Evolutionary conservation across 2,113 vertebrate genomes (phyloP).

Genomic region (Melanocharis versteri): DNA sequence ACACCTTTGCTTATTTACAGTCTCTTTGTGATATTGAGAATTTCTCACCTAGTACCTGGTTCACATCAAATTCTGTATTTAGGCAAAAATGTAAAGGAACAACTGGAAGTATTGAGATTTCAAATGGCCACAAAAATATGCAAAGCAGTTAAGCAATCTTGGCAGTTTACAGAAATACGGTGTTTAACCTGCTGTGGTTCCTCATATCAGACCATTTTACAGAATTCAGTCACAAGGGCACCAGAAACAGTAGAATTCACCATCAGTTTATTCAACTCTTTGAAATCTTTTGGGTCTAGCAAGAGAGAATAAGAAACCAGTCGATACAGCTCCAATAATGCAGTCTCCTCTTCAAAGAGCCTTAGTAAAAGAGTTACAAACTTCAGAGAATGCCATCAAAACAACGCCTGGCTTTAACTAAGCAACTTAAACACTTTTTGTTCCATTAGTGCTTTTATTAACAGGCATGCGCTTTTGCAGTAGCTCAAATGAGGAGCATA

Average conservation of each 20-base stretch:
- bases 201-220: neutral
- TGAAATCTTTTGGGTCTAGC: neutral
- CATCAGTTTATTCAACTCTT: neutral
- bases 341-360: neutral
- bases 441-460: neutral
- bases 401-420: neutral
- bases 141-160: neutral
- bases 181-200: neutral
- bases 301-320: neutral
- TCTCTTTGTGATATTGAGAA: neutral
- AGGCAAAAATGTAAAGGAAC: neutral
- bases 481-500: neutral
- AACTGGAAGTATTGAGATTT: neutral
- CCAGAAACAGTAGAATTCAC: neutral
- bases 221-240: neutral
- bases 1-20: neutral
- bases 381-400: neutral
- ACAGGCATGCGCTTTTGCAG: neutral
- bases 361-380: neutral
- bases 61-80: neutral
- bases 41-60: neutral
- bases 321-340: neutral
- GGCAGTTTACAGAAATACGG: rapidly evolving
- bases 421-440: neutral
- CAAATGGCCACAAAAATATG: neutral